phyloP scores from a whole-genome alignment of 2,888 invertebrate genomes.

The Apeira syringaria region DNA sequence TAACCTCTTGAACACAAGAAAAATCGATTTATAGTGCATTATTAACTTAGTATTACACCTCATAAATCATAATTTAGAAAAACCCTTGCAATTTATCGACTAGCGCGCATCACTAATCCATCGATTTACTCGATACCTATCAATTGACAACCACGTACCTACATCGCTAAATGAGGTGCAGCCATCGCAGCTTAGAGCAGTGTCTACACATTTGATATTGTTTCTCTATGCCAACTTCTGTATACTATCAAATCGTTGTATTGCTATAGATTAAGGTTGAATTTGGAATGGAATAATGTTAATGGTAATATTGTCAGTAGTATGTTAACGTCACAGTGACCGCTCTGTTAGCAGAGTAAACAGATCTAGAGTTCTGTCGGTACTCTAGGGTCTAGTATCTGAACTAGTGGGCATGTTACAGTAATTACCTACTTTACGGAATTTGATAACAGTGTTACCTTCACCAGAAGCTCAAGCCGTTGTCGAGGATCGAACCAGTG shows the following conservation, averaged over 20 bases:
- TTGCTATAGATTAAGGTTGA: neutral
- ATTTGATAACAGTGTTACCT: no score
- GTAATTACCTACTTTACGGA: no score
- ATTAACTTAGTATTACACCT: no score
- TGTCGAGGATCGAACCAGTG: no score
- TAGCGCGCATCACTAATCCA: constrained; percentile 11
- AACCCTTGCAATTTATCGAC: no score
- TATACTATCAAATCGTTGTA: neutral
- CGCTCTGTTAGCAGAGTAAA: constrained; percentile 8
- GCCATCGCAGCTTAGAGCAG: constrained; percentile 46
- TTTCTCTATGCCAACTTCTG: constrained; percentile 2
- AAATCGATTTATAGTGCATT: no score
- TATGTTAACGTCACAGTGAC: constrained; percentile 26
- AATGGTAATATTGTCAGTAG: neutral
- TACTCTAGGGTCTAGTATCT: no score
- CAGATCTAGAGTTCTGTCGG: constrained; percentile 6
- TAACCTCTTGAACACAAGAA: no score
- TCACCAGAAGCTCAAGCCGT: no score
- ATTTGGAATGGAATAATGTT: neutral
- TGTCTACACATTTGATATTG: constrained; percentile 39
- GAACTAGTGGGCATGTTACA: no score
- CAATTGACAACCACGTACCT: constrained; percentile 40
- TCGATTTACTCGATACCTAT: constrained; percentile 36
- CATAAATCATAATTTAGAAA: no score
- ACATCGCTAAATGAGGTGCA: constrained; percentile 56